Percentiles rank a stretch among this genome's conserved stretches.
Conservation (phyloP, 2,888 invertebrate species). For the Volucella bombylans region DNA sequence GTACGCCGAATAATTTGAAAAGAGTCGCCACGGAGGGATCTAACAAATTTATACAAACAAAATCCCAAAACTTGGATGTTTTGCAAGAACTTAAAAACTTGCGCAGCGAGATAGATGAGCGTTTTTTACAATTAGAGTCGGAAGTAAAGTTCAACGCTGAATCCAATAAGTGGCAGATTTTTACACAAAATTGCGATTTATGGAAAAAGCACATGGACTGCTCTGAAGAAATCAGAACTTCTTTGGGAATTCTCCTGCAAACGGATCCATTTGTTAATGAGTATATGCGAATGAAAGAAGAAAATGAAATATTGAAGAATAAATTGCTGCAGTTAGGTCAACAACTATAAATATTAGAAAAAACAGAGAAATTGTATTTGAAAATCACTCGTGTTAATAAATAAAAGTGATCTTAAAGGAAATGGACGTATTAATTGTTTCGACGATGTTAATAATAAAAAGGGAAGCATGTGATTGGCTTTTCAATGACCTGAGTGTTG, state of each 20-base stretch:
- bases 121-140: constrained; percentile 77
- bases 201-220: constrained; percentile 77
- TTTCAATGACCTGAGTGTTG: no score
- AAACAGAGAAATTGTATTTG: not conserved
- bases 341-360: constrained; percentile 11
- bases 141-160: constrained; percentile 78
- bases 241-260: constrained; percentile 77
- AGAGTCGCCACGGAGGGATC: constrained; percentile 34
- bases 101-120: constrained; percentile 77
- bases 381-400: no score
- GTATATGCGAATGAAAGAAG: constrained; percentile 78
- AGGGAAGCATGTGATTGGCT: no score
- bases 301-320: constrained; percentile 78
- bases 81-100: constrained; percentile 75
- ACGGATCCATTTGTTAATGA: constrained; percentile 79
- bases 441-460: no score
- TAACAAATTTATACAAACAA: constrained; percentile 55
- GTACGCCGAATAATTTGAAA: constrained; percentile 78
- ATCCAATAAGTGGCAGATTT: constrained; percentile 77
- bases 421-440: no score
- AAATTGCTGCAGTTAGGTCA: constrained; percentile 75
- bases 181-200: constrained; percentile 77
- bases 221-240: constrained; percentile 77
- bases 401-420: constrained; percentile 2
- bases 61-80: constrained; percentile 69